Evolutionary conservation across 2,113 vertebrate genomes (phyloP).

Genomic region (Panurus biarmicus): DNA sequence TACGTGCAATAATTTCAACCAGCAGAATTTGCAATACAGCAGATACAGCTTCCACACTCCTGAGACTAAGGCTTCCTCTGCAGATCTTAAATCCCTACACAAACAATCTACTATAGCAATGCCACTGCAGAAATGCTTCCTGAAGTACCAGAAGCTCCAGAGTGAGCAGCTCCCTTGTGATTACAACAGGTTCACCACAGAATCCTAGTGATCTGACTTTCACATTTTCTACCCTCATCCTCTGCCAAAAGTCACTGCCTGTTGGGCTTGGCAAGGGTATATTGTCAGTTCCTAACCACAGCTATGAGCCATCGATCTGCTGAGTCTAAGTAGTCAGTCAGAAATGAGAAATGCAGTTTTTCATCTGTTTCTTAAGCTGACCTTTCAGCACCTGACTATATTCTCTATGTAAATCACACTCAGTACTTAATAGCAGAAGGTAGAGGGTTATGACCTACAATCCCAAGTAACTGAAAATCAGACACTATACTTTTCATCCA

Average conservation of each 20-base stretch:
- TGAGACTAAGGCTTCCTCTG: not conserved
- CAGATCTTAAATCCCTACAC: not conserved
- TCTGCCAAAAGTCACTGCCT: not conserved
- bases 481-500: not conserved
- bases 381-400: not conserved
- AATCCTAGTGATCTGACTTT: not conserved
- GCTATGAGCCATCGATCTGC: not conserved
- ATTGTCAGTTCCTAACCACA: not conserved
- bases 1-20: not conserved
- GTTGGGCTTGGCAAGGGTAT: slow-evolving; percentile 10
- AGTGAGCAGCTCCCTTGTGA: not conserved
- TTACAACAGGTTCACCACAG: not conserved
- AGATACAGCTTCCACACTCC: not conserved
- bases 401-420: not conserved
- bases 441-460: not conserved
- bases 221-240: not conserved
- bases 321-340: not conserved
- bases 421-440: not conserved
- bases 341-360: not conserved
- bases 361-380: not conserved
- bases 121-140: not conserved
- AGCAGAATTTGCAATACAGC: not conserved
- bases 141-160: not conserved
- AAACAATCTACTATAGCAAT: not conserved
- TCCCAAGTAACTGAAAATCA: not conserved